Conservation (phyloP, 2,888 invertebrate species). For the Chromoteleia sp. region DNA sequence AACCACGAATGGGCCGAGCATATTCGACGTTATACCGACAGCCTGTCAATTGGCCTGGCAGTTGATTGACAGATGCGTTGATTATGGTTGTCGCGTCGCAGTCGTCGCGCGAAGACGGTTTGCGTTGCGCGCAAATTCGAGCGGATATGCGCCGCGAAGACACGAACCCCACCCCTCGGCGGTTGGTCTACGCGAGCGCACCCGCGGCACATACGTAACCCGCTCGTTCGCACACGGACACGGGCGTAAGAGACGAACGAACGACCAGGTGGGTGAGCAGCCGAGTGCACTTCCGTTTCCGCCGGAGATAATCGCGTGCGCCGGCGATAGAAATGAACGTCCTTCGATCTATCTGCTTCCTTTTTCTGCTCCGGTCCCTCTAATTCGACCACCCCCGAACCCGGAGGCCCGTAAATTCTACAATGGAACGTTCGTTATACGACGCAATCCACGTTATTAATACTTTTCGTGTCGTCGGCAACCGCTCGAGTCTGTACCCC, state of each 20-base stretch:
- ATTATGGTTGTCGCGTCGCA: slow-evolving; percentile 44
- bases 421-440: slow-evolving; percentile 64
- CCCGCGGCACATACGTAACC: too few species aligned
- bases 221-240: slow-evolving; percentile 10
- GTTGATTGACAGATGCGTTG: slow-evolving; percentile 55
- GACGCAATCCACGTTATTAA: slow-evolving; percentile 55
- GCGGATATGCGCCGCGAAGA: slow-evolving; percentile 45
- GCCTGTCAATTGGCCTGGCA: slow-evolving; percentile 41
- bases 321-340: slow-evolving; percentile 71
- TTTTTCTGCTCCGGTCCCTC: slow-evolving; percentile 60
- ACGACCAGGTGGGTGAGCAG: slow-evolving; percentile 83
- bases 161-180: slow-evolving; percentile 41
- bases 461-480: slow-evolving; percentile 37
- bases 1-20: not conserved
- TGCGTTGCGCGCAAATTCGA: slow-evolving; percentile 43
- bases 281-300: slow-evolving; percentile 83
- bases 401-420: slow-evolving; percentile 61
- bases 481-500: slow-evolving; percentile 26
- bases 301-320: slow-evolving; percentile 81
- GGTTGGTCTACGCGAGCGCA: too few species aligned
- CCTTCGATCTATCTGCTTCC: slow-evolving; percentile 71
- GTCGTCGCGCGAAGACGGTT: slow-evolving; percentile 47
- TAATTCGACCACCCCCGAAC: slow-evolving; percentile 71
- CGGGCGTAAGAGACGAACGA: slow-evolving; percentile 66
- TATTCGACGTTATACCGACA: slow-evolving; percentile 25